Evolutionary conservation across 1,140 invertebrate species (phyloP).

Genomic region (Marisa cornuarietis): DNA sequence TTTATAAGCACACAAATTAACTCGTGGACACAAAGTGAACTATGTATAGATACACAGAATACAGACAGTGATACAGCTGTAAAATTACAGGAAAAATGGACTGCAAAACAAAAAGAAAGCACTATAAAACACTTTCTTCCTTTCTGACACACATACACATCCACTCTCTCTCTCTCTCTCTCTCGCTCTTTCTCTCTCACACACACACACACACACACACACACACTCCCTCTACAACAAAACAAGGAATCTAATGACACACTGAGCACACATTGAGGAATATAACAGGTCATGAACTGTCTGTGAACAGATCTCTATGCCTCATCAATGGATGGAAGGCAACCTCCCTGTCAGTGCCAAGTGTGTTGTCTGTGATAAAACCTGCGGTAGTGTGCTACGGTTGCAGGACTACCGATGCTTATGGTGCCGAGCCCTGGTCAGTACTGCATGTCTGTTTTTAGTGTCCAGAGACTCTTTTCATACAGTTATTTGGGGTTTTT

Average conservation of each 20-base stretch:
- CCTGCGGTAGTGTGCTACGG: slow-evolving; percentile 93
- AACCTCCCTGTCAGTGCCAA: slow-evolving; percentile 94
- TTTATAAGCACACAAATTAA: too few relatives aligned
- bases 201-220: neutral
- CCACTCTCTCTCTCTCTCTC: neutral
- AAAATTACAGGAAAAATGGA: too few relatives aligned
- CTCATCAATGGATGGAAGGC: slow-evolving; percentile 98
- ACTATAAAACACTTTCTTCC: neutral
- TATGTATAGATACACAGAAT: too few relatives aligned
- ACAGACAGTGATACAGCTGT: too few relatives aligned
- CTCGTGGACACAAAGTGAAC: too few relatives aligned
- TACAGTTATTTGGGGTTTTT: too few relatives aligned
- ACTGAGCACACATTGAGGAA: too few relatives aligned
- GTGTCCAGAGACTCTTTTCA: too few relatives aligned
- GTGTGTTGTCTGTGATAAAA: slow-evolving; percentile 94
- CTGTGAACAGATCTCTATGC: slow-evolving; percentile 84
- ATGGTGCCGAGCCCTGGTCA: slow-evolving; percentile 88
- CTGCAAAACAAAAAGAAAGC: too few relatives aligned
- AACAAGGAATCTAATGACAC: too few relatives aligned
- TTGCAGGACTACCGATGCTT: slow-evolving; percentile 96
- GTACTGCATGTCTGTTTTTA: slow-evolving; percentile 4
- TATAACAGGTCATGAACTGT: neutral
- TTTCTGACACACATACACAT: neutral
- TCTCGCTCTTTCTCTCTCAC: neutral
- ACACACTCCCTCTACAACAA: too few relatives aligned